Conservation (phyloP, 2,113 vertebrate species). For the zebrafish (Danio rerio) region GRCz12tu NC_133178.1:38429001-38429500, state of each 20-base stretch:
- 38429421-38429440: conserved; percentile 39
- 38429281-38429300: conserved; percentile 46
- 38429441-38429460: too few relatives aligned
- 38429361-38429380: conserved; percentile 39
- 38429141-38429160: too few relatives aligned
- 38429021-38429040: too few relatives aligned
- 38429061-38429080: too few relatives aligned
- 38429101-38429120: conserved; percentile 3
- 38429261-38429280: conserved; percentile 41
- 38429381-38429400: conserved; percentile 64
- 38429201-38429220: conserved; percentile 58
- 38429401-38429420: conserved; percentile 82
- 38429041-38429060: too few relatives aligned
- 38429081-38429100: too few relatives aligned
- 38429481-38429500: not conserved
- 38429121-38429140: not conserved
- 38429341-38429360: conserved; percentile 82
- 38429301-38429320: conserved; percentile 49
- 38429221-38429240: conserved; percentile 57
- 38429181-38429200: conserved; percentile 3
- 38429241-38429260: conserved; percentile 56
- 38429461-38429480: too few relatives aligned
- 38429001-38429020: too few relatives aligned
- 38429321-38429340: conserved; percentile 65
- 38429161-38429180: not conserved